phyloP scores from a whole-genome alignment of 2,797 vertebrate species.

The Lepilemur septentrionalis region DNA sequence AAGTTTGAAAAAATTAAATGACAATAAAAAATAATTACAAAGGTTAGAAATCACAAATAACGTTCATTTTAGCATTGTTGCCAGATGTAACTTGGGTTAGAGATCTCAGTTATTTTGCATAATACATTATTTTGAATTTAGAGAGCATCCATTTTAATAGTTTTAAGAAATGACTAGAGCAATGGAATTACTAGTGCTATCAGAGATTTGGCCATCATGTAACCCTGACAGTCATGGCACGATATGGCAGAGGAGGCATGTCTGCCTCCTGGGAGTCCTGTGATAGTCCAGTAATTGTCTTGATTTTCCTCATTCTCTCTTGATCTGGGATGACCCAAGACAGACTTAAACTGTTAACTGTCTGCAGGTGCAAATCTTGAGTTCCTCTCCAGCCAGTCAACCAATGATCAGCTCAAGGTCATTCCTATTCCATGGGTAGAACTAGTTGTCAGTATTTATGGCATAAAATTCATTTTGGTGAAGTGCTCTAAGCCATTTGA shows the following conservation, averaged over 20 bases:
- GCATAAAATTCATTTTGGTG: background rate
- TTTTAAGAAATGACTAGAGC: background rate
- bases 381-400: background rate
- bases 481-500: background rate
- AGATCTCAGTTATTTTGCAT: background rate
- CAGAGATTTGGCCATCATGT: background rate
- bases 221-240: background rate
- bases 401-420: background rate
- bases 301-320: background rate
- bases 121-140: background rate
- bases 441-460: background rate
- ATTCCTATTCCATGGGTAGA: background rate
- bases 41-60: background rate
- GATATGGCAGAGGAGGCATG: background rate
- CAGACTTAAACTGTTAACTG: background rate
- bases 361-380: background rate
- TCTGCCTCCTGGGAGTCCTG: background rate
- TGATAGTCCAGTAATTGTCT: background rate
- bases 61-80: background rate
- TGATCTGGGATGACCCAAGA: background rate
- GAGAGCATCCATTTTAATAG: background rate
- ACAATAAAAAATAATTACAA: background rate
- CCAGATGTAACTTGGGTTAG: background rate
- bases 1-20: background rate
- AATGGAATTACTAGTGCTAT: background rate